Evolutionary conservation across 2,888 invertebrate species (phyloP), one percentile per base, ranked within the genome.

Genomic region (Agonopterix subpropinquella): DNA sequence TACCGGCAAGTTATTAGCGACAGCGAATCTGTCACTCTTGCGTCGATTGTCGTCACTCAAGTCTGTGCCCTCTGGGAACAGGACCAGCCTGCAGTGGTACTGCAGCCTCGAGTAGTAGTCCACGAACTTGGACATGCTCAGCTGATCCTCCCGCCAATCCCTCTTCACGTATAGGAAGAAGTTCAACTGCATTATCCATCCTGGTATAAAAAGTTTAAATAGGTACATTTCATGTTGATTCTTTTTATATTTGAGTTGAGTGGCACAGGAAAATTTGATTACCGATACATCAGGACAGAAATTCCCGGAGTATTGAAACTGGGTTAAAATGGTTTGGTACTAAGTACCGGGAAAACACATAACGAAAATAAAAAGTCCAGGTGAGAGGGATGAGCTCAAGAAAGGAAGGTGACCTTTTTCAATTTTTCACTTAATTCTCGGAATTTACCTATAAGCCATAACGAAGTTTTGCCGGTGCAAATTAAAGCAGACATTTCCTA

Each of bases 11-110:
- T 91, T 89, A 69, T 93, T 90, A 55, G 90, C 90, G 11, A 81
- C 79, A 0, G 96, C 96, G 76, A 91, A 96, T 55, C 83, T 85
- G 62, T 95, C 91, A 58, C 96, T 96, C 41, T 91, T 91, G 13
- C 74, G 82, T 58, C 91, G 91, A 47, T 95, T 95, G 13, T 88
- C 84, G 15, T 88, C 82, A 36, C 94, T 94, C 51, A 96, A 84
- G 73, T 97, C 96, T 0, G 97, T 97, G 10, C 97, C 97, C 83
- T 97, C 97, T 0, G 97, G 97, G 67, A 96, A 97, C 55, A 97
- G 87, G 36, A 97, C 83, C 44, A 97, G 76, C 80, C 95, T 90
- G 58, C 90, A 92, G 47, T 91, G 91, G 65, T 92, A 91, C 8
- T 64, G 83, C 43, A 94, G 78, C 50, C 91, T 90, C 39, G 90